Percentiles rank a stretch among this genome's conserved stretches.
phyloP scores from a whole-genome alignment of 2,888 invertebrate genomes.

The Aromia moschata region DNA sequence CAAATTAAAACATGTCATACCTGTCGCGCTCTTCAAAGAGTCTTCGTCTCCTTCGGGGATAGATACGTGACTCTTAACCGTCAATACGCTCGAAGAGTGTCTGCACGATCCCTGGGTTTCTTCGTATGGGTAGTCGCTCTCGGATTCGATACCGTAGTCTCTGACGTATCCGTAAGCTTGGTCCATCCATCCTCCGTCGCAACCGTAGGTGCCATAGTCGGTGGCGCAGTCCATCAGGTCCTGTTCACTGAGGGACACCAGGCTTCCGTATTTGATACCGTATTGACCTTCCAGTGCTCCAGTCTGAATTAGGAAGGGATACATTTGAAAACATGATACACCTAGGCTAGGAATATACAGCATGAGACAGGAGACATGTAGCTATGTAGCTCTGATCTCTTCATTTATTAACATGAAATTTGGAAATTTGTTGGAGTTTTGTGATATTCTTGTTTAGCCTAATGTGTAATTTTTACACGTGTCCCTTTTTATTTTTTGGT shows the following conservation, averaged over 20 bases:
- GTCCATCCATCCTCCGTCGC: not conserved
- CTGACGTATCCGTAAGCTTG: not conserved
- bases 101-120: not conserved
- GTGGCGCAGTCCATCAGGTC: not conserved
- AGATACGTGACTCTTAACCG: not conserved
- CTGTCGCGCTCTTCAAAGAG: not conserved
- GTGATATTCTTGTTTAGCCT: no score
- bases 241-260: not conserved
- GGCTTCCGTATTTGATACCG: not conserved
- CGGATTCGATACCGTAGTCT: not conserved
- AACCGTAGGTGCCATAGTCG: not conserved
- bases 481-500: no score
- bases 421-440: no score
- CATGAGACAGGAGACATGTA: no score
- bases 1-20: not conserved
- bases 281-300: not conserved
- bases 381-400: no score
- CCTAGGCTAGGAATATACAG: no score
- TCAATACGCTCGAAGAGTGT: not conserved
- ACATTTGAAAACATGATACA: no score
- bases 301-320: no score
- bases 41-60: not conserved
- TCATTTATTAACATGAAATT: no score
- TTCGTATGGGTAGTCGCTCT: not conserved
- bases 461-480: no score